Base-by-base conservation (phyloP, 2,888 invertebrate species). In the Tetranychus truncatus region DNA sequence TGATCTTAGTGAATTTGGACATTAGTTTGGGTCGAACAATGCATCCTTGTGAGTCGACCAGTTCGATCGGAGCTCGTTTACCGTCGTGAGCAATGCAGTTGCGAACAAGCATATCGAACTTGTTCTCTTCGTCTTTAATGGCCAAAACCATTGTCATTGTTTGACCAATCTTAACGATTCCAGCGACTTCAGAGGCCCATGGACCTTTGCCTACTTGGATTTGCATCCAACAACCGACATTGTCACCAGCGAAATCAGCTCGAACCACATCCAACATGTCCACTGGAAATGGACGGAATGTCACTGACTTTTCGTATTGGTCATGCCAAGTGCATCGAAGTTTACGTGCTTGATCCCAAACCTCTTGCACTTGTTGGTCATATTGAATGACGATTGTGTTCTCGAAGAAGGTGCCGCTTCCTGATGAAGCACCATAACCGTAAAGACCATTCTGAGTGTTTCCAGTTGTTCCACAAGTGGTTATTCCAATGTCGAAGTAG, bases 221-320 rank as follows among this genome's bases (percentile, higher is more conserved):
- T 82, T 94, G 93, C 94, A 95, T 94, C 94, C 94, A 95, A 84
- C 94, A 94, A 21, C 93, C 93, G 2, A 94, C 92, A 81, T 95
- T 95, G 81, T 95, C 94, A 0, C 94, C 94, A 76, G 93, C 92
- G 79, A 95, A 95, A 81, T 94, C 93, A 4, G 94, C 93, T 74
- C 92, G 85, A n/a, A 94, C 92, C 6, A 94, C 93, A 82, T 94
- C 93, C 75, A 94, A 81, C 92, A 93, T 94, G 82, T 94, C 94
- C 1, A 95, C 94, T 0, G 93, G 92, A 87, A 94, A 94, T 0
- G 94, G 93, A 75, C 93, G 85, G 85, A 94, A 94, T 0, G 94
- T 93, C 0, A 94, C 94, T 6, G 93, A 91, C 82, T 95, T 95
- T 84, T 95, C 94, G 81, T 94, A 94, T 80, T 93, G 90, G 82